Base-by-base conservation (phyloP, 2,113 vertebrate species). In the Meleagris gallopavo region DNA sequence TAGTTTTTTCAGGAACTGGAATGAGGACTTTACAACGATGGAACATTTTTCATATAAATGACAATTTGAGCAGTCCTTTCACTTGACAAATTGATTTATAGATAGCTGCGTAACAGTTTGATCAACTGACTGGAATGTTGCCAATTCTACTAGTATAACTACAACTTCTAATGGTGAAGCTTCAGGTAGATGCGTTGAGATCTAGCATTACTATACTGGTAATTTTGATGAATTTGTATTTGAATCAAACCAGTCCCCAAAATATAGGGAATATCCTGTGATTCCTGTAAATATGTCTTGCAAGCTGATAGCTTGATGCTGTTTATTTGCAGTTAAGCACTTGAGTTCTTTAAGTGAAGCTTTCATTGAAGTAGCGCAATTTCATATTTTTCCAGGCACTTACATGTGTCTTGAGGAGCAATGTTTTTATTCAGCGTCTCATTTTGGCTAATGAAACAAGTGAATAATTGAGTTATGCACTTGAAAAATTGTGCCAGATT, bases 371-470 rank as follows among this genome's bases (percentile, higher is more conserved):
- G 43, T 82, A n/a, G 13, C 11, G 43, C 25, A 83, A 24, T 60
- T 92, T 73, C 52, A 16, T 64, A 17, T 76, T 71, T 83, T 76
- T 76, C 40, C 84, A 54, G 50, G 50, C 62, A 62, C 81, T 70
- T 89, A 86, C 89, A 71, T 94, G 62, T 60, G 76, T 81, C 32
- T 87, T 43, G 17, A 52, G 79, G 25, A 88, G 54, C 48, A 75
- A 36, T 30, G 19, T 38, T 69, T 82, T 65, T 17, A 8, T 66
- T 90, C 29, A 13, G 6, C 67, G 46, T 91, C 90, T 88, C 54
- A 15, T 87, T 91, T 81, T 80, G 89, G 76, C n/a, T 92, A 75
- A 60, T 88, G 34, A 72, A 80, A 78, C 36, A 72, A 80, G 36
- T 67, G 20, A 58, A 41, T 75, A 87, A 79, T 67, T 83, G 2